phyloP scores from a whole-genome alignment of 1,140 invertebrate genomes.

The Cydia strobilella region DNA sequence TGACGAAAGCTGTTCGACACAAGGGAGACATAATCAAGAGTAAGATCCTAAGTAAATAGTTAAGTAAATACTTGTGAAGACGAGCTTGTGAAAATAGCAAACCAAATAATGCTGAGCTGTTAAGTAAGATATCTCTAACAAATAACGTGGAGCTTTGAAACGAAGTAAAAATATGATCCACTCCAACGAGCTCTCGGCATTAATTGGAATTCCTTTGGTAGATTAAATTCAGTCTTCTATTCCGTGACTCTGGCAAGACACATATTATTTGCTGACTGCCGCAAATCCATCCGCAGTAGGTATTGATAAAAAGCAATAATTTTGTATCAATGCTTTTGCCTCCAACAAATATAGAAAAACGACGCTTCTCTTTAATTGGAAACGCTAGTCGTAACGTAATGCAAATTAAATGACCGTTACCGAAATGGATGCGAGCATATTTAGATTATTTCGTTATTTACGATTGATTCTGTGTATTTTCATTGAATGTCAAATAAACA shows the following conservation, averaged over 20 bases:
- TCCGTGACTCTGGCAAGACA: constrained; percentile 22
- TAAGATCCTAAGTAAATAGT: background rate
- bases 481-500: background rate
- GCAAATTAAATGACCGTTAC: constrained; percentile 21
- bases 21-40: background rate
- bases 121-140: constrained; percentile 11
- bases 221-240: background rate
- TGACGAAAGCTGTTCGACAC: background rate
- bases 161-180: constrained; percentile 30
- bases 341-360: constrained; percentile 3
- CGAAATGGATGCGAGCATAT: constrained; percentile 1
- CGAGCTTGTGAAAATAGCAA: background rate
- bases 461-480: constrained; percentile 6
- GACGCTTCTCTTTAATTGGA: background rate
- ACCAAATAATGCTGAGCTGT: background rate
- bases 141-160: background rate
- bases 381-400: constrained; percentile 18
- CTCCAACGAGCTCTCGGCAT: constrained; percentile 11
- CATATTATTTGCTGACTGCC: constrained; percentile 18
- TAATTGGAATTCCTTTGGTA: constrained; percentile 31
- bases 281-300: constrained; percentile 4
- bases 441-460: constrained; percentile 15
- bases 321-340: background rate
- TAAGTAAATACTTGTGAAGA: constrained; percentile 5
- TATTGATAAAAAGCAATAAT: constrained; percentile 18